Percentiles rank a stretch among this genome's conserved stretches.
Evolutionary conservation across 2,797 vertebrate genomes (phyloP).

Genomic region (Coregonus ussuriensis): DNA sequence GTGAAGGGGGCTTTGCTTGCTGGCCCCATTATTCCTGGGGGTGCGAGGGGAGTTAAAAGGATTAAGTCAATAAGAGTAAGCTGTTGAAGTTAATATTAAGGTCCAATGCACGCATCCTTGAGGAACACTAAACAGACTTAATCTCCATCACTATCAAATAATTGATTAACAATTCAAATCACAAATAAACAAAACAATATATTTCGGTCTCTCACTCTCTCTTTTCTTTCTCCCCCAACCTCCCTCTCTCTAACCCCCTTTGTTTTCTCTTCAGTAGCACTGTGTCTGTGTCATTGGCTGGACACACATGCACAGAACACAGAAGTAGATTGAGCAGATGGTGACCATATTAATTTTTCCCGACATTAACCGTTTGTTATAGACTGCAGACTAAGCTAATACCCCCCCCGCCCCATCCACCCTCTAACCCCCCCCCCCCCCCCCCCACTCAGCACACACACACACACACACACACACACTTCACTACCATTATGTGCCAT

Average conservation of each 20-base stretch:
- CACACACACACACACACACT: constrained; percentile 9
- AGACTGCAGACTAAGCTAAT: constrained; percentile 80
- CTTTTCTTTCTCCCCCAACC: not conserved
- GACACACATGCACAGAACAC: constrained; percentile 37
- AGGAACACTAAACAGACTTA: not conserved
- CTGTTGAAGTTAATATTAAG: not conserved
- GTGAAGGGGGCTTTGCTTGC: not conserved
- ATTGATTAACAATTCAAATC: too few species aligned
- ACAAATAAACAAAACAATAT: too few species aligned
- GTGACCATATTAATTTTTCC: constrained; percentile 84
- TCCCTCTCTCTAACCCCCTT: not conserved
- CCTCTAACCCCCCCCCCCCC: constrained; percentile 49
- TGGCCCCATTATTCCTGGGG: not conserved
- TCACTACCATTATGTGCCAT: constrained; percentile 63
- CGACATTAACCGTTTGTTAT: constrained; percentile 84
- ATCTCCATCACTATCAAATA: not conserved
- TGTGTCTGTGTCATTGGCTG: constrained; percentile 48
- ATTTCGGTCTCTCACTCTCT: not conserved
- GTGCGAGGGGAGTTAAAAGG: not conserved
- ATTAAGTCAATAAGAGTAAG: not conserved
- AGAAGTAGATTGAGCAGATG: constrained; percentile 78
- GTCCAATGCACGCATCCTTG: not conserved
- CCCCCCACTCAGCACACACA: constrained; percentile 17
- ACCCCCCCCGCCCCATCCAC: constrained; percentile 44
- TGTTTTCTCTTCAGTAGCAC: constrained; percentile 61